These are phyloP conservation scores for Agrotis segetum DNA, from an alignment of 2,888 invertebrate species.

Conservation along the genomic window DNA sequence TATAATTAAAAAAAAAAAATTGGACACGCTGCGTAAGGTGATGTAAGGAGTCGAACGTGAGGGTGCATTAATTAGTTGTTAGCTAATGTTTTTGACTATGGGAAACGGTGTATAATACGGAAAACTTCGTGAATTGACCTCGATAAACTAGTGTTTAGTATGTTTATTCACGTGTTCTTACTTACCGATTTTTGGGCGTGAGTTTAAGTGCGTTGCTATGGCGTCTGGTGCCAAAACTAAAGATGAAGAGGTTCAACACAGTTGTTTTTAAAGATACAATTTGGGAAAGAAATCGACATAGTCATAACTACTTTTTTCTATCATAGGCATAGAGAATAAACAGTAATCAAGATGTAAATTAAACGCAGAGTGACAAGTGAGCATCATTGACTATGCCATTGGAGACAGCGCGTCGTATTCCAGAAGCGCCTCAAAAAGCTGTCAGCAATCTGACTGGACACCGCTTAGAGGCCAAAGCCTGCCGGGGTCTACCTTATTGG, in stretches of 20 bases:
- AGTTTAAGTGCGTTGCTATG: conserved; percentile 20
- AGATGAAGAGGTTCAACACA: not conserved
- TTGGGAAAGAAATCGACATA: no score
- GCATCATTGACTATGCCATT: no score
- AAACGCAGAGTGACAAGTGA: no score
- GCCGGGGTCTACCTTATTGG: no score
- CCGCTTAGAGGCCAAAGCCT: no score
- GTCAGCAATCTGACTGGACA: no score
- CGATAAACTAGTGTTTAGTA: conserved; percentile 31
- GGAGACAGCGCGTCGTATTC: no score
- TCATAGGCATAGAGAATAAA: no score
- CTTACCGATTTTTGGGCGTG: conserved; percentile 23
- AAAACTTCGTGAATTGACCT: conserved; percentile 66
- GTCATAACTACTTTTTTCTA: no score
- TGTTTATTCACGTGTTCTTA: conserved; percentile 40
- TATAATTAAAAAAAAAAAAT: conserved; percentile 81
- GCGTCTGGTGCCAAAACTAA: conserved; percentile 1
- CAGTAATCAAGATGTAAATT: no score
- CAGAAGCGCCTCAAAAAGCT: no score
- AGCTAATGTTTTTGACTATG: conserved; percentile 72
- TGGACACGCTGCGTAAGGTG: conserved; percentile 78
- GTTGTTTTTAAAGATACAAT: not conserved
- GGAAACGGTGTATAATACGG: conserved; percentile 75
- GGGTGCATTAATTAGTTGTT: conserved; percentile 84
- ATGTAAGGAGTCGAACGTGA: conserved; percentile 78